Percentiles rank a stretch among this genome's conserved stretches.
Evolutionary conservation across 2,113 vertebrate genomes (phyloP).

Genomic region (Antennarius striatus): DNA sequence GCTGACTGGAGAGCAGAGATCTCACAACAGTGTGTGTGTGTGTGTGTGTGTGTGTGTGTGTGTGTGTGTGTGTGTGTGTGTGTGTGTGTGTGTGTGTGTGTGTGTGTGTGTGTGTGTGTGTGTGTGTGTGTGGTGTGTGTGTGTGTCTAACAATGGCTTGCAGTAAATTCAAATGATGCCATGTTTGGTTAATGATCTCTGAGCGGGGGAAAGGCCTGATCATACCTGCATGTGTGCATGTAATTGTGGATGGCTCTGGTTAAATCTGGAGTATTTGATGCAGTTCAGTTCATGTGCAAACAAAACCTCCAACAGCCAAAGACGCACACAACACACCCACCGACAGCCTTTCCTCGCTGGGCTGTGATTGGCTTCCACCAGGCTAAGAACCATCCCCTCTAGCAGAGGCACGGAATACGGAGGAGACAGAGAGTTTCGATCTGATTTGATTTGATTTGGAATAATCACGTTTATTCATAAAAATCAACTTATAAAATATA

Average conservation of each 20-base stretch:
- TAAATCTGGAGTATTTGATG: constrained; percentile 9
- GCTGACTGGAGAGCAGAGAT: constrained; percentile 22
- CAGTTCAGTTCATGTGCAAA: constrained; percentile 32
- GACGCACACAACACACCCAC: constrained; percentile 22
- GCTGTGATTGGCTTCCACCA: constrained; percentile 51
- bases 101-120: no score
- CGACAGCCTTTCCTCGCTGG: constrained; percentile 46
- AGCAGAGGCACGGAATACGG: constrained; percentile 59
- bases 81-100: no score
- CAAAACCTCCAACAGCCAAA: constrained; percentile 25
- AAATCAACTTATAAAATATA: no score
- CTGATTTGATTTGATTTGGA: not conserved
- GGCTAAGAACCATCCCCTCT: constrained; percentile 61
- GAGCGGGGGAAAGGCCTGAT: not conserved
- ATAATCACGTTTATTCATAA: no score
- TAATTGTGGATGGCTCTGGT: constrained; percentile 1
- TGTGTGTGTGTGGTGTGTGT: no score
- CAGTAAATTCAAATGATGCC: constrained; percentile 26
- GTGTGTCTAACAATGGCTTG: not conserved
- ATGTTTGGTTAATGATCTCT: not conserved
- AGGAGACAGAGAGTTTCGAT: constrained; percentile 6
- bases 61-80: no score
- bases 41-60: not conserved
- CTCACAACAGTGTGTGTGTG: constrained; percentile 31
- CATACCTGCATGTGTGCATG: constrained; percentile 1